Evolutionary conservation across 2,888 invertebrate species (phyloP).

Genomic region (Cyaniris semiargus): DNA sequence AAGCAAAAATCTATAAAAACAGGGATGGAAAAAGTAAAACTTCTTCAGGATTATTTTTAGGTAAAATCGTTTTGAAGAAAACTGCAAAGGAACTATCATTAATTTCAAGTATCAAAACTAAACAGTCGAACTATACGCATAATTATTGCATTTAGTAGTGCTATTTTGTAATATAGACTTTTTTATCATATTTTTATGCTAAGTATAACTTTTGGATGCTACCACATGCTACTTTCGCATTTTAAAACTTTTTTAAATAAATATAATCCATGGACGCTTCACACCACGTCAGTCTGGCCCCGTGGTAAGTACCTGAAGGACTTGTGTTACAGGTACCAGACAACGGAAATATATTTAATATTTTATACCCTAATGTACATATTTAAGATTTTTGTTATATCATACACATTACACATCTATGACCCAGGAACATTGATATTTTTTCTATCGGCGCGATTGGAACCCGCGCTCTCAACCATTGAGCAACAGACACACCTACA

Average conservation of each 20-base stretch:
- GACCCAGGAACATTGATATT: no score
- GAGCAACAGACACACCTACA: no score
- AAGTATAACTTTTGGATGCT: background rate
- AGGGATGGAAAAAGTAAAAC: background rate
- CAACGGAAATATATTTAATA: background rate
- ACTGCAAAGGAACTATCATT: background rate
- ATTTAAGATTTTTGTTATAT: no score
- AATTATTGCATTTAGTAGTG: background rate
- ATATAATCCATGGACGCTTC: background rate
- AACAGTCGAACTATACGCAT: background rate
- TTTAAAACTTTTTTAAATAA: background rate
- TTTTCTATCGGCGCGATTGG: no score
- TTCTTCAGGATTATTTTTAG: slow-evolving; percentile 3
- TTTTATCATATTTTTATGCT: background rate
- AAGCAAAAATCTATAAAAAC: background rate
- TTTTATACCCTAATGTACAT: background rate
- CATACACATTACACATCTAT: no score
- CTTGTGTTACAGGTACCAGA: slow-evolving; percentile 42
- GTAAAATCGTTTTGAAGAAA: slow-evolving; percentile 36
- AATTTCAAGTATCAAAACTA: background rate
- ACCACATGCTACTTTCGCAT: background rate
- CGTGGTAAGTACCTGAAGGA: background rate
- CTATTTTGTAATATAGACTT: slow-evolving; percentile 41
- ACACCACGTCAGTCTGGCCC: background rate
- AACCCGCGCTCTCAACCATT: no score